Evolutionary conservation across 1,140 invertebrate genomes (phyloP), one percentile per base, ranked within the genome.

Genomic region (Cryptotermes secundus): DNA sequence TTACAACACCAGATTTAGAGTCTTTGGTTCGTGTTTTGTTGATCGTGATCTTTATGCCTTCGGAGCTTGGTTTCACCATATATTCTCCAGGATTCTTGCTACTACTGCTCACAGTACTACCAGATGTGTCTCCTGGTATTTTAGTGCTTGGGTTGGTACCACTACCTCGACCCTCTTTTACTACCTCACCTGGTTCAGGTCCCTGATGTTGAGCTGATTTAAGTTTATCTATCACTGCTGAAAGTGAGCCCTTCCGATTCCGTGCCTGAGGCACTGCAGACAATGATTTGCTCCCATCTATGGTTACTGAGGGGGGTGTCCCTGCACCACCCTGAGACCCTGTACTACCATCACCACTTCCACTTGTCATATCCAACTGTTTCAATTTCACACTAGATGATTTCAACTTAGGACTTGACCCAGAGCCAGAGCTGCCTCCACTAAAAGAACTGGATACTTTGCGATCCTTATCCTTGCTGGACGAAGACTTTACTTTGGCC

Each of bases 21-120:
- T 94, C 94, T n/a, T 92, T 93, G 84, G 94, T 91, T 86, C 88
- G 88, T 1, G 96, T 96, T 90, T 97, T 97, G 87, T 97, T 97
- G 16, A 97, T 96, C 0, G 96, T 97, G 22, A 97, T 93, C 88
- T 97, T 97, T 89, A 97, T 95, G 0, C 96, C 96, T 87, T 96
- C 96, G 2, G 93, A 94, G 86, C 95, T 96, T 49, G 94, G 94
- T 87, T 96, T 96, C 0, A 96, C 94, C 93, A 96, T 96, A 86
- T 97, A 97, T 86, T 97, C 96, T 1, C 93, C 93, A 3, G 91
- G 89, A 87, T 94, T 95, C 89, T 96, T 96, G 81, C 89, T 91
- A 83, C 94, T 92, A 36, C 89, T 89, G 38, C 90, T 88, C 65
- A 89, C 86, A 84, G 87, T 89, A 89, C 92, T 93, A n/a, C 91